Percentiles rank a stretch among this genome's conserved stretches.
phyloP scores from a whole-genome alignment of 1,140 invertebrate species.

The Meteorus sp. region DNA sequence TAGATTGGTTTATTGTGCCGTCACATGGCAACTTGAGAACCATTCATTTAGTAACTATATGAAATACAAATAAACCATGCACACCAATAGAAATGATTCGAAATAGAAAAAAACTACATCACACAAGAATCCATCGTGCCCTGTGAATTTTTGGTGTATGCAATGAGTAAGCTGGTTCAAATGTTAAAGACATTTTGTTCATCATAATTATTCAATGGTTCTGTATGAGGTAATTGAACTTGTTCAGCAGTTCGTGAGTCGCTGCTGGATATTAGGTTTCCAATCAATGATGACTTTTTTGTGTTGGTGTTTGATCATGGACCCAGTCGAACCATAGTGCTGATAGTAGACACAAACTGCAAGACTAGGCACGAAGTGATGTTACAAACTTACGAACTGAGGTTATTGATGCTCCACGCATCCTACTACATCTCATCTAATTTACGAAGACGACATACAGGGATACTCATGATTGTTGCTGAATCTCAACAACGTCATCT shows the following conservation, averaged over 20 bases:
- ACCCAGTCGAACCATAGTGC: slow-evolving; percentile 42
- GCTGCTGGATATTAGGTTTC: too few species aligned
- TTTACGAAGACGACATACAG: slow-evolving; percentile 57
- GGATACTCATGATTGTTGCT: slow-evolving; percentile 60
- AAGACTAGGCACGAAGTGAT: slow-evolving; percentile 46
- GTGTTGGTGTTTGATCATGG: slow-evolving; percentile 34
- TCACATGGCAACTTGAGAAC: too few species aligned
- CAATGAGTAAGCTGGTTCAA: slow-evolving; percentile 50
- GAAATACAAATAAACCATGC: too few species aligned
- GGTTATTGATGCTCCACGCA: slow-evolving; percentile 53
- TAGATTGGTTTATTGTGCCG: too few species aligned
- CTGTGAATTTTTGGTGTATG: slow-evolving; percentile 59
- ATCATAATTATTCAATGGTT: slow-evolving; percentile 37
- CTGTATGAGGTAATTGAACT: slow-evolving; percentile 59
- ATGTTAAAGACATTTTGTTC: slow-evolving; percentile 3
- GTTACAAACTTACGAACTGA: slow-evolving; percentile 54
- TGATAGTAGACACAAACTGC: slow-evolving; percentile 49
- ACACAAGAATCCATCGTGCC: slow-evolving; percentile 53
- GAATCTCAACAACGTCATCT: too few species aligned
- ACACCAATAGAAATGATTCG: slow-evolving; percentile 33
- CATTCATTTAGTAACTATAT: too few species aligned
- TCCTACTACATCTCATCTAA: slow-evolving; percentile 55
- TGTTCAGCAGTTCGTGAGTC: slow-evolving; percentile 58
- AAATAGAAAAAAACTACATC: slow-evolving; percentile 33
- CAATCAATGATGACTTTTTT: slow-evolving; percentile 52